Conservation (phyloP, 2,888 invertebrate genomes). For the Eristalis intricaria region DNA sequence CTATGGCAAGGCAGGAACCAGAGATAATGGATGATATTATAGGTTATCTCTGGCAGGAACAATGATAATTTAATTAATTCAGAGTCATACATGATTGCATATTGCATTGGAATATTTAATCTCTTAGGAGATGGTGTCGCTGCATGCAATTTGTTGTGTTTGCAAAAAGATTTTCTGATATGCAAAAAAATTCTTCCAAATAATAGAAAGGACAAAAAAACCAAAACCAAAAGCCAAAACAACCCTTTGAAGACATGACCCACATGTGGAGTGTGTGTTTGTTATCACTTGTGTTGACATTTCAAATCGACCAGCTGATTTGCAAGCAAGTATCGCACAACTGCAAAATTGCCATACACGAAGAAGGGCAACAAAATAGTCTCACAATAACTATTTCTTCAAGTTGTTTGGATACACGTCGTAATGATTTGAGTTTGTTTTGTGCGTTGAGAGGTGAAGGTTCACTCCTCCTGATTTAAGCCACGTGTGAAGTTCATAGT, state of each 20-base stretch:
- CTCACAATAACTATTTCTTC: background rate
- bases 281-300: slow-evolving; percentile 14
- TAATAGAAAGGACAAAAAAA: too few species aligned
- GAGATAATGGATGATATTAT: too few species aligned
- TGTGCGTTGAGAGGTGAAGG: background rate
- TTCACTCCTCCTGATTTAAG: background rate
- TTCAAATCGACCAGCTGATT: slow-evolving; percentile 24
- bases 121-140: background rate
- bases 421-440: background rate
- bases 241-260: slow-evolving; percentile 52
- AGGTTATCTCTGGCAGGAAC: too few species aligned
- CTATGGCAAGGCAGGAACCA: too few species aligned
- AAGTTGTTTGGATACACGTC: background rate
- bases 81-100: background rate
- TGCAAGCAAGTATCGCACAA: background rate
- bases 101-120: too few species aligned
- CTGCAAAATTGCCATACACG: slow-evolving; percentile 14
- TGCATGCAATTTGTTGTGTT: too few species aligned
- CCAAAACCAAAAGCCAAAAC: background rate
- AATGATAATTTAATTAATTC: background rate
- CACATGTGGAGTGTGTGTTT: slow-evolving; percentile 60
- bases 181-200: too few species aligned
- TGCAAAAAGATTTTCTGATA: too few species aligned
- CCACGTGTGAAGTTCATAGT: background rate
- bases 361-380: slow-evolving; percentile 11